These are phyloP conservation scores for Syngnathus typhle DNA, from an alignment of 2,113 vertebrate genomes.

Conservation along the genomic window DNA sequence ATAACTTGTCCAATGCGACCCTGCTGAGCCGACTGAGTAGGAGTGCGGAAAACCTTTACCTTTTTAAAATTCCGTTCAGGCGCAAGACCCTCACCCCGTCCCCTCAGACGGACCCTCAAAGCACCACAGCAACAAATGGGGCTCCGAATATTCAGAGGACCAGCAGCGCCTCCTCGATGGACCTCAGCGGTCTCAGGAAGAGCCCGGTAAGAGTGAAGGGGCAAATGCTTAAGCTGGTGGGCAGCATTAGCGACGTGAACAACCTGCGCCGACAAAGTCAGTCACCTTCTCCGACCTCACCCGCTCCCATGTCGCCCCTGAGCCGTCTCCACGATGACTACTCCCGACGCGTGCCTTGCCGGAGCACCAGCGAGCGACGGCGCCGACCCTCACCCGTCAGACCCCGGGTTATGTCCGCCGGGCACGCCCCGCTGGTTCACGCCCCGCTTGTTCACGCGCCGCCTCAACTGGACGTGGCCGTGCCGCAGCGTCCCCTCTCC, in stretches of 20 bases:
- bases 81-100: slow-evolving; percentile 71
- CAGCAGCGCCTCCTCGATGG: slow-evolving; percentile 70
- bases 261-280: slow-evolving; percentile 62
- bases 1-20: slow-evolving; percentile 52
- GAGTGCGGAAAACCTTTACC: slow-evolving; percentile 82
- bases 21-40: slow-evolving; percentile 77
- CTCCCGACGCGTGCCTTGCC: slow-evolving; percentile 79
- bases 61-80: slow-evolving; percentile 81
- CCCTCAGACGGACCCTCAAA: slow-evolving; percentile 47
- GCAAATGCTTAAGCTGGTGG: slow-evolving; percentile 79
- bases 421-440: slow-evolving; percentile 36
- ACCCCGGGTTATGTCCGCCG: slow-evolving; percentile 25
- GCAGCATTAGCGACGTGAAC: slow-evolving; percentile 77
- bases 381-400: slow-evolving; percentile 54
- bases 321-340: slow-evolving; percentile 89
- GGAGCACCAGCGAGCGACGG: slow-evolving; percentile 64
- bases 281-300: slow-evolving; percentile 39
- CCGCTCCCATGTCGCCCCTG: slow-evolving; percentile 47
- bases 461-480: slow-evolving; percentile 5
- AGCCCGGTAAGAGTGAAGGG: slow-evolving; percentile 74
- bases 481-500: slow-evolving; percentile 24
- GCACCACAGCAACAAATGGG: slow-evolving; percentile 55
- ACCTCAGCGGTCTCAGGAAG: slow-evolving; percentile 64
- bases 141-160: slow-evolving; percentile 64
- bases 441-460: slow-evolving; percentile 28